phyloP scores from a whole-genome alignment of 2,888 invertebrate species.

The Tridacna gigas region DNA sequence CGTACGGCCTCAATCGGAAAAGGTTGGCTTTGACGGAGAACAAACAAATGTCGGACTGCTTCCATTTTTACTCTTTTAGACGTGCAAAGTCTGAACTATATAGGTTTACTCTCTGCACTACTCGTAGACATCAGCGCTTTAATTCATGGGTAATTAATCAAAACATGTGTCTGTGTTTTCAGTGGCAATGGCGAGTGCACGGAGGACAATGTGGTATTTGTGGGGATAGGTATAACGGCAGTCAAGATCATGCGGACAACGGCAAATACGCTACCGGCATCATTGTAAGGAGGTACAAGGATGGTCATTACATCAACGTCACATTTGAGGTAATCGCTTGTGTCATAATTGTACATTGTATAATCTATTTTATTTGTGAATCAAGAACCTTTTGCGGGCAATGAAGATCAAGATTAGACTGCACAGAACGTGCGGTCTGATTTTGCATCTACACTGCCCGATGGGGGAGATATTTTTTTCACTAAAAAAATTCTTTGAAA shows the following conservation, averaged over 20 bases:
- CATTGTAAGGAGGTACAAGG: conserved; percentile 78
- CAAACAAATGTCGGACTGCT: neutral
- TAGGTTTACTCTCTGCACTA: too few species aligned
- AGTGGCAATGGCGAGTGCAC: conserved; percentile 79
- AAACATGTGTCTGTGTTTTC: conserved; percentile 27
- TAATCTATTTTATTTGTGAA: too few species aligned
- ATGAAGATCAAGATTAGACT: too few species aligned
- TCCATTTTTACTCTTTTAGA: neutral
- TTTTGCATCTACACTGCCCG: too few species aligned
- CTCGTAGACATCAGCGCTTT: too few species aligned
- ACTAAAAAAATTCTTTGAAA: too few species aligned
- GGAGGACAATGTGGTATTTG: conserved; percentile 94
- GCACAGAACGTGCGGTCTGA: too few species aligned
- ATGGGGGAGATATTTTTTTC: too few species aligned
- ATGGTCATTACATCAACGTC: conserved; percentile 81
- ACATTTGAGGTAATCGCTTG: conserved; percentile 76
- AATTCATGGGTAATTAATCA: too few species aligned
- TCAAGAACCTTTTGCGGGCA: too few species aligned
- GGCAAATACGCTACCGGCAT: conserved; percentile 82
- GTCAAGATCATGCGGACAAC: conserved; percentile 80
- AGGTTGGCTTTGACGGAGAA: neutral
- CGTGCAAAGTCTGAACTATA: too few species aligned
- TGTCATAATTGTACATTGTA: too few species aligned
- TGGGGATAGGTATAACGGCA: conserved; percentile 90
- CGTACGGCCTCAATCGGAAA: neutral